Evolutionary conservation across 1,140 invertebrate species (phyloP).

Genomic region (Lethocerus indicus): DNA sequence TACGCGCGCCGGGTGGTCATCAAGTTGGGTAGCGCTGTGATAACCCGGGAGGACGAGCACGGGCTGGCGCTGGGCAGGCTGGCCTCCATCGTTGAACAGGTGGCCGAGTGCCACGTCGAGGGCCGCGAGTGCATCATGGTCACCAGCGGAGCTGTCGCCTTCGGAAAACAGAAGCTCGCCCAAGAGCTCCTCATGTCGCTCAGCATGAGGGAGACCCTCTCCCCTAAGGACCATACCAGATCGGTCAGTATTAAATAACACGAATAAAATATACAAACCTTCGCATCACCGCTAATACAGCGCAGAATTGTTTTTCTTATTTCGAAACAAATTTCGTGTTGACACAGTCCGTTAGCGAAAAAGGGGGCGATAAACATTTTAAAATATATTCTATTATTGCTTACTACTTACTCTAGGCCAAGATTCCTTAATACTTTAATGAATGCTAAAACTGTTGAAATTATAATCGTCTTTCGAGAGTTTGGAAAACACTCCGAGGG

Average conservation of each 20-base stretch:
- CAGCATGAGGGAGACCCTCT: conserved; percentile 88
- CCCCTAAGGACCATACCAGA: conserved; percentile 54
- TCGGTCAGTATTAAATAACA: conserved; percentile 22
- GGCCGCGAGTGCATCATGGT: conserved; percentile 95
- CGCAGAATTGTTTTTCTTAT: too few species aligned
- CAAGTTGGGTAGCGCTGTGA: conserved; percentile 94
- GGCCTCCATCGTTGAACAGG: conserved; percentile 94
- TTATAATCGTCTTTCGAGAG: too few species aligned
- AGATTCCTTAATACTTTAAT: too few species aligned
- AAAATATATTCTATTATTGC: too few species aligned
- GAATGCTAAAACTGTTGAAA: too few species aligned
- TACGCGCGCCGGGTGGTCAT: conserved; percentile 83
- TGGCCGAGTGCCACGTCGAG: conserved; percentile 90
- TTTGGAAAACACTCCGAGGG: too few species aligned
- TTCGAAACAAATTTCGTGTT: too few species aligned
- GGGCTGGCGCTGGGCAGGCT: conserved; percentile 87
- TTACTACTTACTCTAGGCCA: too few species aligned
- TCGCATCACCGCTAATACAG: too few species aligned
- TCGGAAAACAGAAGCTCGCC: conserved; percentile 95
- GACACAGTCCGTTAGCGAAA: too few species aligned
- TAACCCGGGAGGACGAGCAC: conserved; percentile 92
- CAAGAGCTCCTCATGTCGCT: conserved; percentile 94
- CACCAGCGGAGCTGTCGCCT: conserved; percentile 95
- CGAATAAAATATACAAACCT: too few species aligned
- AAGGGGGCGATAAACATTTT: too few species aligned